Evolutionary conservation across 2,113 vertebrate genomes (phyloP).

Genomic region (Pithys albifrons): DNA sequence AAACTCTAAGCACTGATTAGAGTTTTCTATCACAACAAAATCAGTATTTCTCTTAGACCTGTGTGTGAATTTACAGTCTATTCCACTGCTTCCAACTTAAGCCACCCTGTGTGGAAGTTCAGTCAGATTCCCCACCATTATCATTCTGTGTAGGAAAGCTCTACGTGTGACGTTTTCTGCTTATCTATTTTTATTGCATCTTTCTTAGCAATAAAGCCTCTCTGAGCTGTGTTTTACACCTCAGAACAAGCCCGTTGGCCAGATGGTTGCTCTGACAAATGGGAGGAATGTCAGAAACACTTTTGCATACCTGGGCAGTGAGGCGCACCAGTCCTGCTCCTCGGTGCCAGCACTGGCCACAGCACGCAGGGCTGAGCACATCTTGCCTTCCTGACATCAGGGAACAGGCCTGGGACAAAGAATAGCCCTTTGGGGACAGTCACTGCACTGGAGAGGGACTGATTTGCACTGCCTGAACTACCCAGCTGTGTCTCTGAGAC

Average conservation of each 20-base stretch:
- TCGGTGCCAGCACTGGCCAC: neutral
- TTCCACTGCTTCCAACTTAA: neutral
- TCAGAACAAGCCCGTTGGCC: neutral
- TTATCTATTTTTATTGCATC: neutral
- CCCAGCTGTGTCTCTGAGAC: neutral
- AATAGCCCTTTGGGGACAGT: fast-evolving
- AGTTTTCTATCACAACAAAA: neutral
- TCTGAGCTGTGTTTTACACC: neutral
- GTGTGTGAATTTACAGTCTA: neutral
- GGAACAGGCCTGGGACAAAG: neutral
- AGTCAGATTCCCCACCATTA: neutral
- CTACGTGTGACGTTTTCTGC: neutral
- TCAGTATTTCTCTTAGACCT: neutral
- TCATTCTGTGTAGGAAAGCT: neutral
- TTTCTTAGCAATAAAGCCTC: neutral
- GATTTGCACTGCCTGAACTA: neutral
- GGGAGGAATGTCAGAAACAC: neutral
- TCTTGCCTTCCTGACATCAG: neutral
- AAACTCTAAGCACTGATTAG: neutral
- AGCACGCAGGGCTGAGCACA: neutral
- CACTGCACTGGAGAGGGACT: neutral
- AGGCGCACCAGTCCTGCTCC: neutral
- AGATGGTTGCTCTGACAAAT: neutral
- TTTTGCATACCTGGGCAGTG: neutral
- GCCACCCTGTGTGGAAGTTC: neutral